phyloP scores from a whole-genome alignment of 2,888 invertebrate genomes.

The Drymonia ruficornis region DNA sequence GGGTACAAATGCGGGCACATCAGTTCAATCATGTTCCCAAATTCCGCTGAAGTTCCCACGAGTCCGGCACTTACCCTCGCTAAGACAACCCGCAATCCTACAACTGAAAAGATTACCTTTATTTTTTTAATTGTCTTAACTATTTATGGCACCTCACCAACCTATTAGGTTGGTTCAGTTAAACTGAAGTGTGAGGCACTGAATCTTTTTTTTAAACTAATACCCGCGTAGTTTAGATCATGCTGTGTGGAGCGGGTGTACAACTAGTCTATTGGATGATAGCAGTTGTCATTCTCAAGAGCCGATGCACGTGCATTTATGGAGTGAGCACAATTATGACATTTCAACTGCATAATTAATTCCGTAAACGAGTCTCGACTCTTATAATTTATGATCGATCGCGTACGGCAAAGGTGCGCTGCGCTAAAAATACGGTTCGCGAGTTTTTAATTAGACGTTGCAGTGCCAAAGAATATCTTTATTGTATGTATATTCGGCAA shows the following conservation, averaged over 20 bases:
- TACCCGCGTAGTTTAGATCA: too few species aligned
- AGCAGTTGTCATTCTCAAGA: neutral
- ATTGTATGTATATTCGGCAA: conserved; percentile 36
- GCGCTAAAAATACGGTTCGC: conserved; percentile 6
- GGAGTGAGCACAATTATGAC: neutral
- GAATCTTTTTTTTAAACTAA: too few species aligned
- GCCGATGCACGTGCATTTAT: neutral
- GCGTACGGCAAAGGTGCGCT: neutral
- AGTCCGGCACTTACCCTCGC: conserved; percentile 4
- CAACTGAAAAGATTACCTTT: neutral
- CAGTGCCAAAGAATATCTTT: conserved; percentile 15
- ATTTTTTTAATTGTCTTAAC: neutral
- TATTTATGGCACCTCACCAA: too few species aligned
- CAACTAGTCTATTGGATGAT: too few species aligned
- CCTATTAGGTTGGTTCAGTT: too few species aligned
- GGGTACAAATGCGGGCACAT: neutral
- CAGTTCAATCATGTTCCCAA: conserved; percentile 16
- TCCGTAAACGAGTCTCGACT: neutral
- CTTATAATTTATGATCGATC: neutral
- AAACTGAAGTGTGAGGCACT: too few species aligned
- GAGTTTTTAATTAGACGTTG: conserved; percentile 24
- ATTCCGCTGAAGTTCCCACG: conserved; percentile 15
- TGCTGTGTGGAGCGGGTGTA: too few species aligned
- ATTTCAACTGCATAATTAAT: neutral
- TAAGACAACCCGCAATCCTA: conserved; percentile 10